Evolutionary conservation across 2,113 vertebrate genomes (phyloP), one percentile per base, ranked within the genome.

Genomic region (Pampusana beccarii): DNA sequence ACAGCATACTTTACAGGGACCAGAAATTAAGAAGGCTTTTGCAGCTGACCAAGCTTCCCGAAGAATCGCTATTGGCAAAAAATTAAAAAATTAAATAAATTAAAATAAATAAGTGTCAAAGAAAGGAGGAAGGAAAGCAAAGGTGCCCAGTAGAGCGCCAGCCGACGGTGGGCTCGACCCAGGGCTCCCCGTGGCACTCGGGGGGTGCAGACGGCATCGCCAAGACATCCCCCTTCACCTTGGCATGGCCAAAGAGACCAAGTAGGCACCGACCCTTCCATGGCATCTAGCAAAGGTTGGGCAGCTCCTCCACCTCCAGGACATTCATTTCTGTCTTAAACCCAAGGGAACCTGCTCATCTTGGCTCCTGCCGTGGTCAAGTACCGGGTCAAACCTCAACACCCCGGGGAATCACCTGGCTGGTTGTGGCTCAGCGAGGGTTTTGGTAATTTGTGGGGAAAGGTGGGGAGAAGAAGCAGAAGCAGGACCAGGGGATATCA

Each of bases 1-100:
- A 84, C 66, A 64, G 69, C 83, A 2, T 95, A 51, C 90, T 98
- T 97, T 93, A 97, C 96, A 97, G 87, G 96, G 81, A 95, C 87
- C 4, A 1, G 83, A 77, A 93, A 79, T 20, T 6, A 79, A 93
- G 88, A 94, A 90, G 75, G 84, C 75, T 95, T 97, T 94, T 94
- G 88, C 95, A 93, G 84, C 62, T 79, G 82, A 97, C 86, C 85
- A 51, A 71, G 92, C 94, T 96, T 88, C 86, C 80, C 61, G 7
- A 69, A 78, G 65, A 57, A 74, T 85, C 88, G 29, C 25, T 44
- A 36, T 81, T 92, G 58, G 91, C 20, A 18, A 44, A 26, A 86
- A 81, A n/a, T n/a, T 33, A 51, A 44, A 46, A 50, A 58, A 53
- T n/a, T n/a, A 84, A 86, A 90, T 83, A 66, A 84, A 31, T 71